Evolutionary conservation across 1,140 invertebrate genomes (phyloP).

Genomic region (Drosophila funebris): DNA sequence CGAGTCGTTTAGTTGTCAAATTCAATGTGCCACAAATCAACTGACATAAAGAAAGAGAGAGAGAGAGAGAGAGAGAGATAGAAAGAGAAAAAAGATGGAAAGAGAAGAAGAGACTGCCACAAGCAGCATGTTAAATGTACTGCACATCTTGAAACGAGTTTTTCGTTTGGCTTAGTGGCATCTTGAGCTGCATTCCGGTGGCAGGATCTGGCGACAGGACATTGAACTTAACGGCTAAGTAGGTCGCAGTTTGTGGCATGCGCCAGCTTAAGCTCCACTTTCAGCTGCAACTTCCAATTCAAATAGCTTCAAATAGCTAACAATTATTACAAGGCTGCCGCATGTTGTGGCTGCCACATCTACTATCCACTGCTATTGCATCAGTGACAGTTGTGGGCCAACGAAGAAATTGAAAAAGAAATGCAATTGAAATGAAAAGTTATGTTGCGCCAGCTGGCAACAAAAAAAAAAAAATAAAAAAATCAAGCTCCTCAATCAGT

Average conservation of each 20-base stretch:
- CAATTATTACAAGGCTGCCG: neutral
- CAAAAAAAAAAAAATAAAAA: too few relatives aligned
- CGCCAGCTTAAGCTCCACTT: neutral
- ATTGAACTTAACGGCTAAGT: slow-evolving; percentile 44
- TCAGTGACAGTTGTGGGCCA: neutral
- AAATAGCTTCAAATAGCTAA: neutral
- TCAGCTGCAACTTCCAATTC: neutral
- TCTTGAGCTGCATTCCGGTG: neutral
- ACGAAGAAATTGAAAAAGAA: neutral
- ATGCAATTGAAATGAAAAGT: slow-evolving; percentile 45
- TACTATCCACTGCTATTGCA: neutral
- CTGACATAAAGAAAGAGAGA: neutral
- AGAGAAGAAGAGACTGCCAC: neutral
- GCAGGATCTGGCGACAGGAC: slow-evolving; percentile 37
- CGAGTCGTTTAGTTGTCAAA: too few relatives aligned
- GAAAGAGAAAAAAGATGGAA: neutral
- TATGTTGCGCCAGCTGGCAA: slow-evolving; percentile 3
- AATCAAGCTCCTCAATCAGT: slow-evolving; percentile 28
- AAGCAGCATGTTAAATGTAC: neutral
- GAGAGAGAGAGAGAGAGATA: neutral
- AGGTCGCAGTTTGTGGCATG: slow-evolving; percentile 25
- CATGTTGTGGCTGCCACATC: neutral
- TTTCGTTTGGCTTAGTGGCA: neutral
- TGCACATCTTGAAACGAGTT: slow-evolving; percentile 6
- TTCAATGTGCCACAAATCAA: neutral